A percentile compares a stretch with the other conserved stretches of the same genome.
These are phyloP conservation scores for Lathamus discolor DNA, from an alignment of 2,113 vertebrate genomes.

Conservation along the genomic window DNA sequence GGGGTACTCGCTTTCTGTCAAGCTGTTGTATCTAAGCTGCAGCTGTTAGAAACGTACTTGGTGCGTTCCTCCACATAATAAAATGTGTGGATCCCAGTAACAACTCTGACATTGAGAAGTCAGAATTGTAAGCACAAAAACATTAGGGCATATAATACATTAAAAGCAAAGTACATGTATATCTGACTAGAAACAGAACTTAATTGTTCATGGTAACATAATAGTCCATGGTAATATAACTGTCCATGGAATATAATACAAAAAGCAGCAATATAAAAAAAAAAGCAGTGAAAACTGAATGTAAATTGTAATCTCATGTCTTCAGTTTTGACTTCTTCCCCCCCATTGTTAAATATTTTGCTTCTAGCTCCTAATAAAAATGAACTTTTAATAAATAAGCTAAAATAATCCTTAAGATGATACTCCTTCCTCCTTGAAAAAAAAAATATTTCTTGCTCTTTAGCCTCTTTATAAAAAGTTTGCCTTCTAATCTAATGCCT, in stretches of 20 bases:
- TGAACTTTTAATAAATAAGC: background rate
- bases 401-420: background rate
- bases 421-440: background rate
- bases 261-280: background rate
- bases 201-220: background rate
- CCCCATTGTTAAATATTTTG: background rate
- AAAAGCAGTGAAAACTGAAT: background rate
- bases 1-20: background rate
- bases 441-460: background rate
- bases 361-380: background rate
- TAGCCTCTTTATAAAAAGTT: background rate
- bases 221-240: background rate
- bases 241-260: background rate
- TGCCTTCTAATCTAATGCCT: background rate
- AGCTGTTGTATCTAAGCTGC: background rate
- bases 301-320: background rate
- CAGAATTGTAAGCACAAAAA: background rate
- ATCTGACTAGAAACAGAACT: background rate
- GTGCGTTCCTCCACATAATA: background rate
- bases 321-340: rapidly evolving
- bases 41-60: background rate
- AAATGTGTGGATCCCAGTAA: background rate
- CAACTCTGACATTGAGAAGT: background rate
- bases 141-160: background rate
- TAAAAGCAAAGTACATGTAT: background rate